Base-by-base conservation (phyloP, 2,797 vertebrate species). In the Tarsius wallacei region DNA sequence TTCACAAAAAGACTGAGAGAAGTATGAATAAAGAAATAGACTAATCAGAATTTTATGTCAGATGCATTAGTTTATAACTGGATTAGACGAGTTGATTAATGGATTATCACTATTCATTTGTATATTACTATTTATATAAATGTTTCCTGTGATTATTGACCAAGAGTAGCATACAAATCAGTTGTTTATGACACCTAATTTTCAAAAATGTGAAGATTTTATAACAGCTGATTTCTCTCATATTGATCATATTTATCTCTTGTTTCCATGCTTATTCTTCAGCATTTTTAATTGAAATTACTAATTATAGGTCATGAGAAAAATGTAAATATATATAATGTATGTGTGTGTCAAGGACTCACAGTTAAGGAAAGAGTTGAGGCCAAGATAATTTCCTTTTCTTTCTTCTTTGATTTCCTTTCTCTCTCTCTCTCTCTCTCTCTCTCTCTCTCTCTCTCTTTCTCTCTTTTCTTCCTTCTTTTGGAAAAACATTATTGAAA, bases 91-190 rank as follows among this genome's bases (percentile, higher is more conserved):
- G 0, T 0, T 22, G 53, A 24, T 74, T 28, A 78, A 33, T 88
- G 12, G 31, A 31, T 83, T 63, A 59, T 63, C 15, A 57, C 55
- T 81, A 76, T 59, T 80, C 21, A 77, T 36, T 90, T 28, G 24
- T 76, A 4, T 22, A 76, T 63, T 70, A 36, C 17, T 84, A 31
- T 63, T 85, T 7, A 64, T 47, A 77, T 61, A 68, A 83, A 59
- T 64, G 3, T 64, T 88, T 88, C 14, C 16, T 78, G 33, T 95
- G 26, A 26, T 64, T 78, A 1, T 59, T 92, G 57, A 7, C 5
- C 63, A 47, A 82, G 93, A 78, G 87, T 90, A 1, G 26, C 92
- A 19, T 82, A 74, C 61, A 94, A 31, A 71, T 76, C 19, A 93
- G 15, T 47, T 59, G n/a, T 26, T 73, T 57, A 49, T 88, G 53